These are phyloP conservation scores for Pagrus major DNA, from an alignment of 2,113 vertebrate genomes.

Conservation along the genomic window DNA sequence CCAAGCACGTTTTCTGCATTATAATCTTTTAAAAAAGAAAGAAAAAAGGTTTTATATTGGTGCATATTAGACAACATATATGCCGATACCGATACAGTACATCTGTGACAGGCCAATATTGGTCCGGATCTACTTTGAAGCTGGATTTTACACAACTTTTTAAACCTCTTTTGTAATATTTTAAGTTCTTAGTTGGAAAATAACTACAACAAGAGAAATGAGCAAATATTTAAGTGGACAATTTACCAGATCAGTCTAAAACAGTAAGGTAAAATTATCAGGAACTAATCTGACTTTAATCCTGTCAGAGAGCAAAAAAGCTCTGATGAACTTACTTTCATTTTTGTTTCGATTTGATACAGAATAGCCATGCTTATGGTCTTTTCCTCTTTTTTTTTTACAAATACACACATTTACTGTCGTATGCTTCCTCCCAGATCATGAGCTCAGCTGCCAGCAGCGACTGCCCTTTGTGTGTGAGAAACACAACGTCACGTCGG, in stretches of 20 bases:
- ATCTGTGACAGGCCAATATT: too few relatives aligned
- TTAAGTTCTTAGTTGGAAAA: not conserved
- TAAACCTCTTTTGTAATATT: not conserved
- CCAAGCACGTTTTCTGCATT: too few relatives aligned
- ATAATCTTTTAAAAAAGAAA: too few relatives aligned
- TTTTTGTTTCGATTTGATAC: not conserved
- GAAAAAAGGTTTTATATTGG: too few relatives aligned
- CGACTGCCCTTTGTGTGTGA: slow-evolving; percentile 91
- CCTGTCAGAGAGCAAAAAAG: not conserved
- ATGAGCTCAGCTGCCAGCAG: slow-evolving; percentile 47
- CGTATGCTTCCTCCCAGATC: slow-evolving; percentile 51
- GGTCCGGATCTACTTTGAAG: too few relatives aligned
- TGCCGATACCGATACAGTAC: too few relatives aligned
- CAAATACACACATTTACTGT: slow-evolving; percentile 1
- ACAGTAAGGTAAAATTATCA: too few relatives aligned
- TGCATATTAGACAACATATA: too few relatives aligned
- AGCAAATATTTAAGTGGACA: not conserved
- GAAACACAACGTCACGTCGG: slow-evolving; percentile 87
- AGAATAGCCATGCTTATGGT: too few relatives aligned
- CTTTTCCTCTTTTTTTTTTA: too few relatives aligned
- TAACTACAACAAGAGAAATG: not conserved
- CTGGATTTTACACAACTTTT: not conserved
- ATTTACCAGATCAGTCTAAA: not conserved
- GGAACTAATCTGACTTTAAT: not conserved
- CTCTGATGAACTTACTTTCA: not conserved